A percentile compares a stretch with the other conserved stretches of the same genome.
phyloP scores from a whole-genome alignment of 1,140 invertebrate species.

The Zaprionus inermis region DNA sequence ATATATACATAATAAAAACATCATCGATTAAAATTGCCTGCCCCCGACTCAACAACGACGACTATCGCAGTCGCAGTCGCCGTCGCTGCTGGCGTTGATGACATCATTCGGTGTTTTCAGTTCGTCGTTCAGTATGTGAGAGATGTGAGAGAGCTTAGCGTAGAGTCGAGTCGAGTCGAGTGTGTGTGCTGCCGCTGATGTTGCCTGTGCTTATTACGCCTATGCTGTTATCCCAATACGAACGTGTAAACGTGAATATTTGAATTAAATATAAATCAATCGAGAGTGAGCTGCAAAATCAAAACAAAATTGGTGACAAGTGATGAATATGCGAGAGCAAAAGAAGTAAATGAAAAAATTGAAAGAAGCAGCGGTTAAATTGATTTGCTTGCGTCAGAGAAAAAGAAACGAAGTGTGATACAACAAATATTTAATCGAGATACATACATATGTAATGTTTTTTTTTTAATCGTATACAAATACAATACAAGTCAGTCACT shows the following conservation, averaged over 20 bases:
- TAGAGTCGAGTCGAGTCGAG: slow-evolving; percentile 26
- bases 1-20: slow-evolving; percentile 64
- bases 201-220: slow-evolving; percentile 23
- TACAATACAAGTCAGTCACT: neutral
- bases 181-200: neutral
- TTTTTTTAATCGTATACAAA: slow-evolving; percentile 29
- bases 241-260: slow-evolving; percentile 40
- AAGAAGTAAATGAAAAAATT: slow-evolving; percentile 9
- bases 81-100: slow-evolving; percentile 65
- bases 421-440: slow-evolving; percentile 60
- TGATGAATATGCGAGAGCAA: slow-evolving; percentile 7
- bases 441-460: slow-evolving; percentile 37
- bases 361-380: slow-evolving; percentile 4
- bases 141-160: slow-evolving; percentile 59
- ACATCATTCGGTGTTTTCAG: slow-evolving; percentile 73
- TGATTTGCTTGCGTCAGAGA: slow-evolving; percentile 63
- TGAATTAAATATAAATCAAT: slow-evolving; percentile 31
- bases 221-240: slow-evolving; percentile 40
- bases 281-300: neutral
- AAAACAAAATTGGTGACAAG: slow-evolving; percentile 18
- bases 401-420: slow-evolving; percentile 42
- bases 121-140: slow-evolving; percentile 28
- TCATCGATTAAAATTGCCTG: slow-evolving; percentile 79
- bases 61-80: slow-evolving; percentile 44
- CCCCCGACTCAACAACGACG: slow-evolving; percentile 57